These are phyloP conservation scores for Xanthostigma xanthostigma DNA, from an alignment of 2,888 invertebrate species.

Conservation along the genomic window DNA sequence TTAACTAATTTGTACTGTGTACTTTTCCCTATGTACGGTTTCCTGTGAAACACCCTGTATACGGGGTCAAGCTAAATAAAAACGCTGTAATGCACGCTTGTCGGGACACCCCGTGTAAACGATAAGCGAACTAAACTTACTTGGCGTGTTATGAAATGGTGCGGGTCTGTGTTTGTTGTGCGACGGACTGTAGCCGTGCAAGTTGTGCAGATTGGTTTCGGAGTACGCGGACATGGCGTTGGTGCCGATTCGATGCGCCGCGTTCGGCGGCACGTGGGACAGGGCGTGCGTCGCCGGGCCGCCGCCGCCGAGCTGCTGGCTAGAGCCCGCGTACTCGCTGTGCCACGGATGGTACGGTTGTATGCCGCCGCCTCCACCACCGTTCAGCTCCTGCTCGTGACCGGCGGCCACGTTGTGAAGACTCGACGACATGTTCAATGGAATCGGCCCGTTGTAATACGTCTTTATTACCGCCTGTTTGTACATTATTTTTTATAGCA, in stretches of 20 bases:
- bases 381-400: slow-evolving; percentile 19
- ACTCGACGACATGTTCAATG: slow-evolving; percentile 25
- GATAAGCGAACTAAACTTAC: too few species aligned
- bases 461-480: slow-evolving; percentile 31
- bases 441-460: slow-evolving; percentile 32
- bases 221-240: slow-evolving; percentile 26
- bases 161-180: slow-evolving; percentile 11
- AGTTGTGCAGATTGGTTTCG: slow-evolving; percentile 29
- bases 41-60: too few species aligned
- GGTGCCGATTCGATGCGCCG: slow-evolving; percentile 18
- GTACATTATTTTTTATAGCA: too few species aligned
- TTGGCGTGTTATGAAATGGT: slow-evolving; percentile 1
- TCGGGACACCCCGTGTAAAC: too few species aligned
- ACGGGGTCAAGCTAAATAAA: too few species aligned
- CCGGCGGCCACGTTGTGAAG: slow-evolving; percentile 25
- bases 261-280: slow-evolving; percentile 14
- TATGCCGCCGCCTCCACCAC: slow-evolving; percentile 12
- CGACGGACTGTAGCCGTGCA: slow-evolving; percentile 26
- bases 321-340: slow-evolving; percentile 20
- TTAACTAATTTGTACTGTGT: too few species aligned
- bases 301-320: slow-evolving; percentile 13
- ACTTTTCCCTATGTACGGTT: too few species aligned
- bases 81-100: too few species aligned
- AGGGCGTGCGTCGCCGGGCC: slow-evolving; percentile 8
- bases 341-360: slow-evolving; percentile 19